Evolutionary conservation across 1,140 invertebrate genomes (phyloP).

Genomic region (Chymomyza costata): DNA sequence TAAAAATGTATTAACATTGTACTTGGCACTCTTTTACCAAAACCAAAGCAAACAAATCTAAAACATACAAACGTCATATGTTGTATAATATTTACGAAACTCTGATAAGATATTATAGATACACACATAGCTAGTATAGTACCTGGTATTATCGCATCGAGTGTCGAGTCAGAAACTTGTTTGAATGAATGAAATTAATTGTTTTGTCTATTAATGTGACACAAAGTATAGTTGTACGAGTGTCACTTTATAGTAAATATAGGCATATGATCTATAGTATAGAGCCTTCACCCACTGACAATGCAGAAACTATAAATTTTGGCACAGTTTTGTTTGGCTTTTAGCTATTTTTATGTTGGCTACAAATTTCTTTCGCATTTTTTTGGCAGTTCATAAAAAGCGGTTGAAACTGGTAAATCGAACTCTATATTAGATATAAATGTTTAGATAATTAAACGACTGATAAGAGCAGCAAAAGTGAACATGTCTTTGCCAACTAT

Average conservation of each 20-base stretch:
- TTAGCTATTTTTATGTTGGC: slow-evolving; percentile 45
- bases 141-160: background rate
- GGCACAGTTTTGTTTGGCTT: slow-evolving; percentile 39
- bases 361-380: slow-evolving; percentile 31
- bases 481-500: too few relatives aligned
- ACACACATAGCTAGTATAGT: background rate
- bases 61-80: background rate
- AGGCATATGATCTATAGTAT: slow-evolving; percentile 27
- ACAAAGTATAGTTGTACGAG: too few relatives aligned
- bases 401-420: slow-evolving; percentile 19
- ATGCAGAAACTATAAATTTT: slow-evolving; percentile 31
- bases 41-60: slow-evolving; percentile 18
- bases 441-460: slow-evolving; percentile 36
- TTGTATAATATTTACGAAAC: background rate
- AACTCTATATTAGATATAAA: slow-evolving; percentile 7
- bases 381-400: slow-evolving; percentile 36
- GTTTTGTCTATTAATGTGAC: background rate
- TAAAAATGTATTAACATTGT: too few relatives aligned
- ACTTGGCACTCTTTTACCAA: too few relatives aligned
- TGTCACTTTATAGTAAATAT: slow-evolving; percentile 3
- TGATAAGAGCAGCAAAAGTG: slow-evolving; percentile 5
- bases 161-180: background rate
- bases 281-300: slow-evolving; percentile 61
- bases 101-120: too few relatives aligned
- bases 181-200: slow-evolving; percentile 34